Evolutionary conservation across 1,140 invertebrate species (phyloP), one percentile per base, ranked within the genome.

Genomic region (Drosophila carrolli): DNA sequence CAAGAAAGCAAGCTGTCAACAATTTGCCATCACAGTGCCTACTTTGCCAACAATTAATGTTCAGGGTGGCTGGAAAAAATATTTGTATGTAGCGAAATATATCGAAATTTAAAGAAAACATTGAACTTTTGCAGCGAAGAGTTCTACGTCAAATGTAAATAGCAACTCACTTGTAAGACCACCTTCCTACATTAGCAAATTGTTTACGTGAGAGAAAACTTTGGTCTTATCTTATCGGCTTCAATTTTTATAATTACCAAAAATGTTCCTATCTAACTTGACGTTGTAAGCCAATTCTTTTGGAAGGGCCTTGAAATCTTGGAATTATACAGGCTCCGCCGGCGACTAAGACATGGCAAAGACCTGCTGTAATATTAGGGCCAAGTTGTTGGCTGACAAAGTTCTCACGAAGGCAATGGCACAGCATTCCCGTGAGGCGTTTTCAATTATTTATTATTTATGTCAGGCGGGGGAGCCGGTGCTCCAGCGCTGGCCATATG

Each of bases 391-490:
- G 78, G 83, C 66, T 78, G 83, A 44, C 82, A 82, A 72, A 88
- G 82, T 86, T 86, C 82, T 88, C 82, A 86, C 83, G 83, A 82
- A 78, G 70, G 75, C 53, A 67, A 78, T 65, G 72, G 27, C 60
- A 60, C 61, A 46, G 59, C 67, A 86, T 86, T 88, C 82, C 79
- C 75, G 75, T 75, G 83, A 82, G 82, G 86, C 83, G 78, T 88
- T 86, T 86, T 86, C 82, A 86, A 86, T 86, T 86, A 86, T 85
- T 85, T 85, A 85, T 85, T 85, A 85, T 86, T 86, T 88, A 86
- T 86, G 82, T 65, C 37, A 40, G 68, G 41, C 41, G 14, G 55
- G 35, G 27, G 35, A 11, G 43, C n/a, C 11, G 48, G 48, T 23
- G 4, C 27, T 32, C 9, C 14, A 65, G 29, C 35, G 63, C 53